Conservation (phyloP, 1,140 invertebrate species). For the Acromyrmex heyeri region DNA sequence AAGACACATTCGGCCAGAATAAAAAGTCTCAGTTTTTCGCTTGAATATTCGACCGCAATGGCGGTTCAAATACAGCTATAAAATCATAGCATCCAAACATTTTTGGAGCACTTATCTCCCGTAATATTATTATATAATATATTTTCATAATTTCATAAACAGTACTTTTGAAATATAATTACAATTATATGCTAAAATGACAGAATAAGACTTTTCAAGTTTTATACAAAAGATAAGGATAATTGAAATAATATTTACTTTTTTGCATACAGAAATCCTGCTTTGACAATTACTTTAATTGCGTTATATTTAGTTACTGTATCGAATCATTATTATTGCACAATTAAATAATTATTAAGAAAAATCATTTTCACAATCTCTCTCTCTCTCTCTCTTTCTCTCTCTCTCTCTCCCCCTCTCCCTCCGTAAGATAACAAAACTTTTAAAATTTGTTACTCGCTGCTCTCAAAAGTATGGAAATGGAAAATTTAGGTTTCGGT, state of each 20-base stretch:
- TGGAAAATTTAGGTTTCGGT: constrained; percentile 18
- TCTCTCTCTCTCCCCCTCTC: not conserved
- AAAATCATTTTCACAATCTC: not conserved
- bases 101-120: not conserved
- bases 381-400: not conserved
- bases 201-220: not conserved
- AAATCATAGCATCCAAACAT: not conserved
- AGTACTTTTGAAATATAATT: not conserved
- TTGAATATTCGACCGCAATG: constrained; percentile 17
- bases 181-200: not conserved
- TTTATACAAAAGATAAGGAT: not conserved
- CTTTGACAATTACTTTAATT: not conserved
- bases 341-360: not conserved
- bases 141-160: not conserved
- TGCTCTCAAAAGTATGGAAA: constrained; percentile 42
- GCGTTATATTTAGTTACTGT: not conserved
- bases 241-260: not conserved
- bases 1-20: not conserved
- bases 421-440: constrained; percentile 30
- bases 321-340: not conserved
- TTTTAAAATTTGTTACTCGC: constrained; percentile 41
- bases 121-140: not conserved
- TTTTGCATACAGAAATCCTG: not conserved
- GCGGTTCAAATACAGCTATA: not conserved
- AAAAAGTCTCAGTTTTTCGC: constrained; percentile 30